Evolutionary conservation across 2,888 invertebrate species (phyloP), one percentile per base, ranked within the genome.

Genomic region (Lasioglossum pauxillum): DNA sequence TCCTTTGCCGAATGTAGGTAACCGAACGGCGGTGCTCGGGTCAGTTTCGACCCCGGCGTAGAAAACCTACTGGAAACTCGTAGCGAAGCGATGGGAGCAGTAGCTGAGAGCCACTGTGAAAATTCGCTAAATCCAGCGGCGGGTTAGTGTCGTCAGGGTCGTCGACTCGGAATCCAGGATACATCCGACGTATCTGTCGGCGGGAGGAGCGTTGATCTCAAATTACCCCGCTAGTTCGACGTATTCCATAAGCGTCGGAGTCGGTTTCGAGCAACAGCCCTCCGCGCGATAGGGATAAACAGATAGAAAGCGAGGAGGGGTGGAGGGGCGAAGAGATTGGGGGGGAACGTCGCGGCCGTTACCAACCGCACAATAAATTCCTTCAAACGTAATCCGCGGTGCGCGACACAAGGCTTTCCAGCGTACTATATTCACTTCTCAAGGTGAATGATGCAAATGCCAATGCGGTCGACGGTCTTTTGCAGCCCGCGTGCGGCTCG

Each of bases 401-500:
- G 85, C 87, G 90, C 84, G 88, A 90, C 89, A 85, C 89, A 89
- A 88, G 87, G 87, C 87, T 89, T 80, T 86, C 86, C 89, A 83
- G 82, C 87, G 88, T 89, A 82, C 86, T 88, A 88, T 91, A 91
- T 88, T 84, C 85, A 85, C 91, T 83, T 84, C 91, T 88, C 90
- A 90, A 90, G 90, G 90, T 90, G 90, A 90, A 90, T 90, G 90
- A 90, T 90, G 90, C 90, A 90, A 90, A 90, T 90, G 91, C 90
- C 90, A 91, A 84, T 87, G 90, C 90, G 90, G 90, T 90, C 90
- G 91, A 91, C 90, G 90, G 90, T 91, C 90, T 87, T 87, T 85
- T 79, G 57, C 82, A 72, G 75, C 85, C 81, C n/a, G 84, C 75
- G 86, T 76, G 82, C 80, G 72, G 83, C 86, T 88, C 83, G 90